Evolutionary conservation across 2,113 vertebrate genomes (phyloP), one percentile per base, ranked within the genome.

Genomic region (Picathartes gymnocephalus): DNA sequence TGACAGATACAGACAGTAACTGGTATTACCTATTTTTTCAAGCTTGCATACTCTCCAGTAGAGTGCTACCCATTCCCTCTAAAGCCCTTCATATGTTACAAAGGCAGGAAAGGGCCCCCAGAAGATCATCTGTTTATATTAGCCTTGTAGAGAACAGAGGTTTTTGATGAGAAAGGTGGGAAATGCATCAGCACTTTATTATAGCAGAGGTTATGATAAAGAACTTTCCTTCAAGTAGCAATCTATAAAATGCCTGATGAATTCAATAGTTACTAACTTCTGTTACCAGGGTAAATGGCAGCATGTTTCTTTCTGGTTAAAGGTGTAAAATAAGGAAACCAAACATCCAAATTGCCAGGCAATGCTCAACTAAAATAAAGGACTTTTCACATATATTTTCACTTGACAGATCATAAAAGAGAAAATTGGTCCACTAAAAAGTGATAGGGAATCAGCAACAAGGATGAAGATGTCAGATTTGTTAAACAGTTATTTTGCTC

Each of bases 361-460:
- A 86, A 69, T 45, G 44, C 88, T 97, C 92, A 86, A 82, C 56
- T 89, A 87, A 95, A 97, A 81, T 84, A 91, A 97, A 96, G 65
- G 72, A 42, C 72, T 94, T 70, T 45, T 81, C 90, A 60, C 72
- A 87, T 97, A 93, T 92, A 97, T 97, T 95, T 81, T 95, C 54
- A 62, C 83, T 85, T 10, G 86, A 97, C 91, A 97, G 91, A 87
- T 54, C 81, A 95, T 98, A 96, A 98, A 98, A 82, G 85, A 95
- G 96, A 97, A 97, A 98, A 98, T 96, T 97, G 96, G 89, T 90
- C 65, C 94, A 93, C 95, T 97, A 96, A 97, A 97, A 97, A 91
- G 91, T 95, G 85, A 96, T 92, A 94, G 82, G 74, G 81, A 96
- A 97, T 47, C 72, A 73, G 82, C 72, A 80, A 95, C 60, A 92